These are phyloP conservation scores for Pseudolycoriella hygida DNA, from an alignment of 2,888 invertebrate genomes.

Conservation along the genomic window DNA sequence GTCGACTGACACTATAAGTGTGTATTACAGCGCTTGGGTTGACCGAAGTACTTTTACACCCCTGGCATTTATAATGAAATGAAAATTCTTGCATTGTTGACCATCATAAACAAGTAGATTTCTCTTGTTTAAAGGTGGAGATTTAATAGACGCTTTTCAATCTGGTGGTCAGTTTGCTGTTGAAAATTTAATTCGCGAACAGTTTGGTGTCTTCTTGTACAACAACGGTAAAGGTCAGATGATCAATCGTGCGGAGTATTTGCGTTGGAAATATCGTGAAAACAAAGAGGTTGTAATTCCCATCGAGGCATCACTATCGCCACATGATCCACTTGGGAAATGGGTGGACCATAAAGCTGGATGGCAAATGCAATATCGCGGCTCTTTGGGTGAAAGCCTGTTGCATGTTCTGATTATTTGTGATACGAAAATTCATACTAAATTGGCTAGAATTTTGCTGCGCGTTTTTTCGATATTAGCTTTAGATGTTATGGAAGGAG, in stretches of 20 bases:
- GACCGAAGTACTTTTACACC: too few relatives aligned
- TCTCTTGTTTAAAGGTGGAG: slow-evolving; percentile 41
- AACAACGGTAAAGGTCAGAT: slow-evolving; percentile 66
- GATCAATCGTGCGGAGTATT: slow-evolving; percentile 73
- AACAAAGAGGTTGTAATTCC: slow-evolving; percentile 69
- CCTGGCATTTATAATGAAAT: too few relatives aligned
- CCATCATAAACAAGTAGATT: slow-evolving; percentile 2
- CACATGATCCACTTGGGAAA: slow-evolving; percentile 71
- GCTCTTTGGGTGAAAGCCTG: slow-evolving; percentile 86
- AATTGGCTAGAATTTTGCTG: slow-evolving; percentile 71
- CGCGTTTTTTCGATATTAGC: slow-evolving; percentile 82
- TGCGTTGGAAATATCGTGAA: slow-evolving; percentile 80
- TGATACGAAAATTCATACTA: slow-evolving; percentile 57
- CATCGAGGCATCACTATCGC: slow-evolving; percentile 68
- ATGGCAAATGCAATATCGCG: slow-evolving; percentile 95
- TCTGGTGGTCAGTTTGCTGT: slow-evolving; percentile 68
- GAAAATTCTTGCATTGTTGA: too few relatives aligned
- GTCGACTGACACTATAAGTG: too few relatives aligned
- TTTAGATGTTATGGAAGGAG: slow-evolving; percentile 89
- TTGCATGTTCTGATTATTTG: slow-evolving; percentile 90
- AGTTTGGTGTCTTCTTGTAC: slow-evolving; percentile 79
- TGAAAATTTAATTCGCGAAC: slow-evolving; percentile 67
- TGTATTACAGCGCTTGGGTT: too few relatives aligned
- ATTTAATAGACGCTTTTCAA: slow-evolving; percentile 73
- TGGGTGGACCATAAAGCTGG: slow-evolving; percentile 87